These are phyloP conservation scores for Cyanistes caeruleus DNA, from an alignment of 2,113 vertebrate species.

Conservation along the genomic window DNA sequence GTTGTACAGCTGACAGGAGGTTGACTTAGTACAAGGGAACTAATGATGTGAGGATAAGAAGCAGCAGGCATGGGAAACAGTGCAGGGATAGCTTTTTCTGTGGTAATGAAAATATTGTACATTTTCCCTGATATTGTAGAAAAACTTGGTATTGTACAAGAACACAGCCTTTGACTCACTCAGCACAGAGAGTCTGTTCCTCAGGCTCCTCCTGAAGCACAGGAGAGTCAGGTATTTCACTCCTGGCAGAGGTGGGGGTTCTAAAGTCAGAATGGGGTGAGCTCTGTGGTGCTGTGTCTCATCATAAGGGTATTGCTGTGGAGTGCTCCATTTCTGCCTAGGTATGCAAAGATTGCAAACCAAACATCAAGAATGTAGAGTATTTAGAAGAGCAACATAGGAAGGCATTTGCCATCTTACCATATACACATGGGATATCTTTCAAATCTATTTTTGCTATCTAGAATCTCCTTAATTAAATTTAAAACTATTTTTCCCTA, in stretches of 20 bases:
- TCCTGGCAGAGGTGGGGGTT: background rate
- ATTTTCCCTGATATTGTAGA: background rate
- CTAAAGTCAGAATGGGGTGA: accelerated
- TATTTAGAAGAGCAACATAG: background rate
- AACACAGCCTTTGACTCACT: background rate
- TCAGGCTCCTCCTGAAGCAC: background rate
- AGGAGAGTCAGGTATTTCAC: background rate
- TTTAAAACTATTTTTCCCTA: background rate
- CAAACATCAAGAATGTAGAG: background rate
- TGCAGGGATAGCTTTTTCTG: background rate
- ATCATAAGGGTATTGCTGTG: background rate
- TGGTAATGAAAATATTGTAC: background rate
- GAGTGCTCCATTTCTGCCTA: background rate
- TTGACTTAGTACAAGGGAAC: background rate
- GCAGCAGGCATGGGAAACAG: background rate
- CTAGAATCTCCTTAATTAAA: background rate
- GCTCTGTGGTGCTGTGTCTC: background rate
- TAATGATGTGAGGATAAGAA: background rate
- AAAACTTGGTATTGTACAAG: background rate
- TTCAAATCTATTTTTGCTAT: background rate
- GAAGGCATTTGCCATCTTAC: background rate
- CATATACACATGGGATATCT: background rate
- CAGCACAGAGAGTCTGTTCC: background rate
- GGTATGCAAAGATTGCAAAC: background rate
- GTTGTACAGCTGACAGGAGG: background rate